Percentiles rank a stretch among this genome's conserved stretches.
Conservation (phyloP, 1,140 invertebrate genomes). For the Pollicipes pollicipes region DNA sequence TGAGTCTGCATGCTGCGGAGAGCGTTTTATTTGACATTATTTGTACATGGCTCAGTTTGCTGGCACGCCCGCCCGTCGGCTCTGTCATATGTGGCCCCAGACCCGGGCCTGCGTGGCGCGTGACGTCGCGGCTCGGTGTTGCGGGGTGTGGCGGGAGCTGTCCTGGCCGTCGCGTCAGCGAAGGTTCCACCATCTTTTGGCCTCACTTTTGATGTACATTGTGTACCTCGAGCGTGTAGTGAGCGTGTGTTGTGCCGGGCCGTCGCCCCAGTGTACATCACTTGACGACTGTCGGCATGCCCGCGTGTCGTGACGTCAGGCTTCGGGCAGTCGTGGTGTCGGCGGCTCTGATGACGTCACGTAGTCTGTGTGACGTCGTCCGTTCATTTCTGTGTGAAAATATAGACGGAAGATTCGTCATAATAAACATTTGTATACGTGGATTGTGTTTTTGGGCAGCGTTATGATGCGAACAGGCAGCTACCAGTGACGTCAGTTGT, state of each 20-base stretch:
- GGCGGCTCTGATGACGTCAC: not conserved
- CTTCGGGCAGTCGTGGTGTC: too few relatives aligned
- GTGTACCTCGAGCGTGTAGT: not conserved
- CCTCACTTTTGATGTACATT: not conserved
- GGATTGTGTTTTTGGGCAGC: not conserved
- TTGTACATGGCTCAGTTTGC: not conserved
- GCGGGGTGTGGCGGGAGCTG: too few relatives aligned
- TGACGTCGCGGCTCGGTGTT: not conserved
- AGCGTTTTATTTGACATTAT: not conserved
- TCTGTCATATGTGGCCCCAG: too few relatives aligned
- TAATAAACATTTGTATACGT: slow-evolving; percentile 1
- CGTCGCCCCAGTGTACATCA: too few relatives aligned
- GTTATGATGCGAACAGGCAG: too few relatives aligned
- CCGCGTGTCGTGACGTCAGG: too few relatives aligned
- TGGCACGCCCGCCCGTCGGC: not conserved
- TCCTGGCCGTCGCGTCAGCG: too few relatives aligned
- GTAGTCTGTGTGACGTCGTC: not conserved
- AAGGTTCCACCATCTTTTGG: too few relatives aligned
- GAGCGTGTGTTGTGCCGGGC: not conserved
- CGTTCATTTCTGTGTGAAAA: not conserved
- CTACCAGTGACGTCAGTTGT: too few relatives aligned
- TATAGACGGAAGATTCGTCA: not conserved
- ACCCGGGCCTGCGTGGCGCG: too few relatives aligned
- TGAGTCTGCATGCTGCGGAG: not conserved
- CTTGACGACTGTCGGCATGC: too few relatives aligned